Percentiles rank a stretch among this genome's conserved stretches.
Conservation (phyloP, 2,113 vertebrate genomes). For the Cheilinus undulatus region DNA sequence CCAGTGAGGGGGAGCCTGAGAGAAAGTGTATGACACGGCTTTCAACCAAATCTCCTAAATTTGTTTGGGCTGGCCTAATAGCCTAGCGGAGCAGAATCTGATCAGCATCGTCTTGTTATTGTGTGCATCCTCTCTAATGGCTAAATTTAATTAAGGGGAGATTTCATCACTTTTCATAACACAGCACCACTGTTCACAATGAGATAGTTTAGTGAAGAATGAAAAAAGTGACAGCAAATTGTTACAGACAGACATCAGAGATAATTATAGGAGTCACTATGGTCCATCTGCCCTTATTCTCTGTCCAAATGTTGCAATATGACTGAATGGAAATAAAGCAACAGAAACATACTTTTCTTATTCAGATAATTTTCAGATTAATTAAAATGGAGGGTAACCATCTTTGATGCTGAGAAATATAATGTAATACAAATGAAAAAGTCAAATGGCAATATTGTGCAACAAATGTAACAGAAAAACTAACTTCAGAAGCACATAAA, state of each 20-base stretch:
- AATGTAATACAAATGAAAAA: neutral
- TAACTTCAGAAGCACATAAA: constrained; percentile 7
- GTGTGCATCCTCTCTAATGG: constrained; percentile 71
- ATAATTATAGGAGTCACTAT: constrained; percentile 54
- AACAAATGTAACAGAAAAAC: neutral
- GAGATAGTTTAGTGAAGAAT: constrained; percentile 37
- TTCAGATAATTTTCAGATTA: constrained; percentile 9
- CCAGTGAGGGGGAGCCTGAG: constrained; percentile 35
- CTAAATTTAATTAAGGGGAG: constrained; percentile 74
- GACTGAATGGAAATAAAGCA: constrained; percentile 22
- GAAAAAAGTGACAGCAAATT: constrained; percentile 53
- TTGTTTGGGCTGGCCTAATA: constrained; percentile 76
- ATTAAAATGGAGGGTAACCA: neutral
- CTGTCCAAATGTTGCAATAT: constrained; percentile 31
- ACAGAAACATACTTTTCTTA: neutral
- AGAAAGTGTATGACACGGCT: constrained; percentile 72
- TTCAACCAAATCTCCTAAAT: constrained; percentile 79
- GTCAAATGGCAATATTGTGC: neutral
- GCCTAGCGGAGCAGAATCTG: constrained; percentile 80
- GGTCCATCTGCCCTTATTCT: constrained; percentile 61
- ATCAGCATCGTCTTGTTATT: constrained; percentile 74
- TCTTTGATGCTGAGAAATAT: neutral
- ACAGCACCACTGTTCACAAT: constrained; percentile 33
- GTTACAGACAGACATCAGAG: constrained; percentile 53
- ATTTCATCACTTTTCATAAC: constrained; percentile 77